These are phyloP conservation scores for Habropoda laboriosa DNA, from an alignment of 1,140 invertebrate genomes.

Conservation along the genomic window DNA sequence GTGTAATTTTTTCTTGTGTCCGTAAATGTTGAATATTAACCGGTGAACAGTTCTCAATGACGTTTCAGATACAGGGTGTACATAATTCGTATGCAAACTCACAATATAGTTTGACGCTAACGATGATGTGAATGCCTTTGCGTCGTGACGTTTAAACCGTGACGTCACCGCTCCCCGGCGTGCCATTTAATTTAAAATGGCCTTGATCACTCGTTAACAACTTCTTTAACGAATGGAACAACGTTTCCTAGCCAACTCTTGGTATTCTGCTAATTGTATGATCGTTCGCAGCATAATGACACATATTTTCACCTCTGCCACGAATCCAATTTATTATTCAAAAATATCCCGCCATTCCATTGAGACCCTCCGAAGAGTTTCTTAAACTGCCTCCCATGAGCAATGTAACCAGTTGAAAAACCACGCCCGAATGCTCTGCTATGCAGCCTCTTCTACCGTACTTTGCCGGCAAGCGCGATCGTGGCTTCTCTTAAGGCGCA, in stretches of 20 bases:
- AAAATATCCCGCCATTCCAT: conserved; percentile 1
- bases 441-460: conserved; percentile 32
- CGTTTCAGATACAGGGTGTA: background rate
- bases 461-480: conserved; percentile 57
- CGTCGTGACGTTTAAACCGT: conserved; percentile 53
- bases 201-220: conserved; percentile 12
- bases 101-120: conserved; percentile 36
- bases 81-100: conserved; percentile 37
- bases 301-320: conserved; percentile 6
- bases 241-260: conserved; percentile 6
- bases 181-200: conserved; percentile 62
- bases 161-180: conserved; percentile 51
- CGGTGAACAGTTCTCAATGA: background rate
- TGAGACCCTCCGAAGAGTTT: background rate
- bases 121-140: conserved; percentile 32
- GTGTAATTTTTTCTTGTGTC: background rate
- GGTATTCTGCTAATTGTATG: background rate
- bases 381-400: background rate
- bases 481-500: conserved; percentile 61
- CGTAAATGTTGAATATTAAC: background rate
- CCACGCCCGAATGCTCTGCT: conserved; percentile 68
- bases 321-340: background rate
- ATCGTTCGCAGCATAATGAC: conserved; percentile 15
- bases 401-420: conserved; percentile 60
- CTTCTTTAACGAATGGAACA: background rate